Base-by-base conservation (phyloP, 2,888 invertebrate genomes). In the Adelphocoris suturalis region DNA sequence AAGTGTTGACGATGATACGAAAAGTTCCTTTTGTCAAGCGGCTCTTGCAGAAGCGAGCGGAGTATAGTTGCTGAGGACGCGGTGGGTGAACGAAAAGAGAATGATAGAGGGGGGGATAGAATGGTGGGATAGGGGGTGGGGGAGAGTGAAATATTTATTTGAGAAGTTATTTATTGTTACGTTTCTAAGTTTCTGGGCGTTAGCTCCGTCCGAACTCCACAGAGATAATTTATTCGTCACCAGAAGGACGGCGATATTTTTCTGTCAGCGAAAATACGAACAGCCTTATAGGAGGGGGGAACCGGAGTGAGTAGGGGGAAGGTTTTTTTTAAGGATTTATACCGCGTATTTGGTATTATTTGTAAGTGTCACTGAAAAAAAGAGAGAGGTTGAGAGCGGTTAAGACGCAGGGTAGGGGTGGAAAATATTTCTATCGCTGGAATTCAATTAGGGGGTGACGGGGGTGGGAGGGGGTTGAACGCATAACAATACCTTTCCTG, bases 211-310 rank as follows among this genome's bases (percentile, higher is more conserved):
- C 86, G 90, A 90, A 86, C 90, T 85, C 80, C 28, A 46, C 80
- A 80, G 80, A 86, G 89, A 90, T 90, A 90, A 90, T 90, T 89
- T 90, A 90, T 90, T 90, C 90, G 86, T 90, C 89, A 90, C 87
- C 87, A 87, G 76, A 87, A 87, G 89, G 86, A 89, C 86, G 89
- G 89, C 89, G 90, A 90, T 90, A 90, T 90, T 90, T 90, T 90
- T 89, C 55, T 89, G 90, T 90, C 90, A 86, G 89, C 89, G 90
- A 89, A 89, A 90, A 90, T 90, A 89, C 89, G 87, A 87, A 87
- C 87, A 76, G 76, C 52, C 75, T 76, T 27, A n/a, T 87, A 47
- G 76, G 37, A 47, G 27, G 37, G 52, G 78, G 68, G 68, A 68
- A 37, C 16, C 19, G 61, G 48, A 81, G 81, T 19, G 81, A n/a